phyloP scores from a whole-genome alignment of 2,113 vertebrate genomes.

The Chitala chitala region DNA sequence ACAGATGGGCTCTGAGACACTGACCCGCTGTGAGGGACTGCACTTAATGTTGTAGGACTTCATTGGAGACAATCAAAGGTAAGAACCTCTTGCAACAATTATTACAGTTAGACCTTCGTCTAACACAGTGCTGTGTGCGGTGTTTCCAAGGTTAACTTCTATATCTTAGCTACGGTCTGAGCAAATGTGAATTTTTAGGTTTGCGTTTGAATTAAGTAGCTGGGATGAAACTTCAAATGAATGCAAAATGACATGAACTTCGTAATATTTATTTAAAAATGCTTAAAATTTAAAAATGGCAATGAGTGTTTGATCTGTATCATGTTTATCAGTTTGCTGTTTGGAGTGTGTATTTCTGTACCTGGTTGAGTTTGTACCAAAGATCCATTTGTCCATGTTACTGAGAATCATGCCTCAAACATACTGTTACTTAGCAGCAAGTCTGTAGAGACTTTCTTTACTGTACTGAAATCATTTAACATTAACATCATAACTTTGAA shows the following conservation, averaged over 20 bases:
- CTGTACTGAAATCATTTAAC: no score
- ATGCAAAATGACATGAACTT: neutral
- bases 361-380: neutral
- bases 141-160: no score
- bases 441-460: no score
- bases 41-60: neutral
- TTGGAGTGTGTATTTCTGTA: neutral
- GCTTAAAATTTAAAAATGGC: neutral
- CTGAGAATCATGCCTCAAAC: no score
- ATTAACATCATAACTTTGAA: no score
- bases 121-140: neutral
- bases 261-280: no score
- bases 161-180: no score
- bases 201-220: no score
- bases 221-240: neutral
- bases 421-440: no score
- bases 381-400: neutral
- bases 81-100: neutral
- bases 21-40: neutral
- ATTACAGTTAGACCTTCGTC: neutral
- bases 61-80: slow-evolving; percentile 2
- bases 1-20: slow-evolving; percentile 25
- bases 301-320: no score
- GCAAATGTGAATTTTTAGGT: no score
- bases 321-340: no score